Base-by-base conservation (phyloP, 2,113 vertebrate genomes). In the Tauraco erythrolophus region DNA sequence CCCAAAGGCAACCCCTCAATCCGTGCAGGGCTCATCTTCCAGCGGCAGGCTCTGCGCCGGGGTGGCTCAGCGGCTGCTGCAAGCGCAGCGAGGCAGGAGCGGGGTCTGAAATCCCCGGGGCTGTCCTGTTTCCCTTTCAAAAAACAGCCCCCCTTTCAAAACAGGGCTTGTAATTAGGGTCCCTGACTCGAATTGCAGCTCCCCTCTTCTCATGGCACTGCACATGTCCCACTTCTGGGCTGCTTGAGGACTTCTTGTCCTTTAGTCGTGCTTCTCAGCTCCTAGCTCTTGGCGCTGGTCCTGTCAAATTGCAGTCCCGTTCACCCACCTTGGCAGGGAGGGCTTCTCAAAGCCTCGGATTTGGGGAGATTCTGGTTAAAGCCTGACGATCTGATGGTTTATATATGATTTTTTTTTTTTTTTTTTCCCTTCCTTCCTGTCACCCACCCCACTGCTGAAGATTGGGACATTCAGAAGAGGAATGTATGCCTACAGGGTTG, bases 181-280 rank as follows among this genome's bases (percentile, higher is more conserved):
- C 15, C 19, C 45, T 57, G 43, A 6, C 75, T 85, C 35, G 10
- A 75, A 28, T 3, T 82, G 13, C 65, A 79, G 33, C 41, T 75
- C 27, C 16, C 17, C 10, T 74, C 24, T 41, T 77, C 11, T 70
- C 30, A 18, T 31, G 33, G 14, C 0, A 0, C 74, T 75, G 66
- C 21, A 33, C 9, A 0, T 66, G 17, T 76, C 33, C 50, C 14
- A 8, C 15, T 75, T 84, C 11, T 7, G 30, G 50, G 27, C 6
- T 48, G 72, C 61, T 72, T 11, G 35, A 22, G 19, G 19, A 23
- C 14, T 28, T 51, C 51, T 74, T 71, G 61, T 30, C 8, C 37
- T 82, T 50, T 43, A 15, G 30, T 51, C 28, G 15, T 0, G 0
- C 25, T 54, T 83, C 16, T 30, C 4, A 6, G 14, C 50, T 58